Conservation (phyloP, 2,888 invertebrate species). For the Corythucha ciliata region DNA sequence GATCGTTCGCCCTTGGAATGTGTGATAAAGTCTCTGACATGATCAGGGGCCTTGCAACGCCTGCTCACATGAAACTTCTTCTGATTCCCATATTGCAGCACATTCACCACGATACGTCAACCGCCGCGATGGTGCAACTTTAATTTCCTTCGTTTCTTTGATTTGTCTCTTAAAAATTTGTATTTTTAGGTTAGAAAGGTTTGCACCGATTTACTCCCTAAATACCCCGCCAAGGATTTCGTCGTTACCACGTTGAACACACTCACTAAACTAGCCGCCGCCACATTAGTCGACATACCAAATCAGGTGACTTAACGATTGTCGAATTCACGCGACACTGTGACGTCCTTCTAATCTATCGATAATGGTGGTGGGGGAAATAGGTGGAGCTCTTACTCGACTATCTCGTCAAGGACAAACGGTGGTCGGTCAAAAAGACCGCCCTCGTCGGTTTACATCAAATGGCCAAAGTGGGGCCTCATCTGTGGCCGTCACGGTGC, state of each 20-base stretch:
- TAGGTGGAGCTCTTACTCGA: conserved; percentile 51
- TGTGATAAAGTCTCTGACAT: conserved; percentile 91
- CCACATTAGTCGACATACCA: conserved; percentile 82
- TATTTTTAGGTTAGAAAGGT: conserved; percentile 56
- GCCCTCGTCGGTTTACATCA: conserved; percentile 57
- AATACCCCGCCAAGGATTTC: conserved; percentile 71
- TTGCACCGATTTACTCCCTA: conserved; percentile 62
- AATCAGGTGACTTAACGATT: conserved; percentile 57
- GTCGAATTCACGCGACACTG: background rate
- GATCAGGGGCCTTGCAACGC: conserved; percentile 87
- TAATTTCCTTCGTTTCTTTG: conserved; percentile 1
- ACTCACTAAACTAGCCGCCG: conserved; percentile 75
- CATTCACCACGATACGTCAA: conserved; percentile 77
- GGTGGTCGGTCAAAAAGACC: conserved; percentile 59
- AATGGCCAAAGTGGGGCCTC: conserved; percentile 63
- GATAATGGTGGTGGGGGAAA: too few relatives aligned
- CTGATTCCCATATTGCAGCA: conserved; percentile 84
- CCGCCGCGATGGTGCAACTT: conserved; percentile 55
- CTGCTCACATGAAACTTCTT: conserved; percentile 81
- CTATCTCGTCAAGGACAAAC: conserved; percentile 58
- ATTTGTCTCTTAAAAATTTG: background rate
- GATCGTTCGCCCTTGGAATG: conserved; percentile 91
- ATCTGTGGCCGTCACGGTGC: conserved; percentile 63
- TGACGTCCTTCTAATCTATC: conserved; percentile 1
- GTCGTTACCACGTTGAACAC: conserved; percentile 75